Evolutionary conservation across 2,888 invertebrate genomes (phyloP), one percentile per base, ranked within the genome.

Genomic region (Liopterus haemorrhoidalis): DNA sequence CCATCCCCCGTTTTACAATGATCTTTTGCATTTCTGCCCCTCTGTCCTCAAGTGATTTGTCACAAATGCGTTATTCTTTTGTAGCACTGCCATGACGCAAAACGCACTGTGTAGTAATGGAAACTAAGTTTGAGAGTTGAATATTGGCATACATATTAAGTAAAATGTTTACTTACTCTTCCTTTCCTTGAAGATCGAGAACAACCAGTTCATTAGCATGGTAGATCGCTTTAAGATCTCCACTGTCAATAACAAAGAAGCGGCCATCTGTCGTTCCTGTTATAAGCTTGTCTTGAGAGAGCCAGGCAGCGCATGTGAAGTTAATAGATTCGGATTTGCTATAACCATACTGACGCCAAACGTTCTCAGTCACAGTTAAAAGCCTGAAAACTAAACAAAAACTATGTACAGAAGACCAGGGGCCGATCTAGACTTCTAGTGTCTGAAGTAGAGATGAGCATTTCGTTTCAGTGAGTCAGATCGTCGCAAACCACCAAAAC

Each of bases 331-430:
- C 90, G 24, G 83, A 78, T 64, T 91, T 92, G 52, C 85, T 79
- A 69, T 83, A 89, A 6, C 88, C 89, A 70, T 82, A 89, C 50
- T 85, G 85, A 22, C 87, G 77, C 80, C 90, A 84, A 6, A 81
- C 77, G 2, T 79, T 82, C 60, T 90, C 89, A 14, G 81, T 73
- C 28, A 83, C 82, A 20, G 83, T 84, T 67, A 88, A 74, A 52
- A 87, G 78, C 54, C 85, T 79, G 59, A 88, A 83, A 3, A 81
- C 75, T 15, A n/a, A n/a, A n/a, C n/a, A n/a, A n/a, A n/a, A n/a
- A n/a, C n/a, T n/a, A n/a, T n/a, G n/a, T n/a, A n/a, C n/a, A n/a
- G n/a, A n/a, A n/a, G n/a, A n/a, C n/a, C n/a, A n/a, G n/a, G n/a
- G n/a, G n/a, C n/a, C n/a, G n/a, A n/a, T n/a, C n/a, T n/a, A n/a